phyloP scores from a whole-genome alignment of 2,888 invertebrate species.

The Stenolophus ochropezus region DNA sequence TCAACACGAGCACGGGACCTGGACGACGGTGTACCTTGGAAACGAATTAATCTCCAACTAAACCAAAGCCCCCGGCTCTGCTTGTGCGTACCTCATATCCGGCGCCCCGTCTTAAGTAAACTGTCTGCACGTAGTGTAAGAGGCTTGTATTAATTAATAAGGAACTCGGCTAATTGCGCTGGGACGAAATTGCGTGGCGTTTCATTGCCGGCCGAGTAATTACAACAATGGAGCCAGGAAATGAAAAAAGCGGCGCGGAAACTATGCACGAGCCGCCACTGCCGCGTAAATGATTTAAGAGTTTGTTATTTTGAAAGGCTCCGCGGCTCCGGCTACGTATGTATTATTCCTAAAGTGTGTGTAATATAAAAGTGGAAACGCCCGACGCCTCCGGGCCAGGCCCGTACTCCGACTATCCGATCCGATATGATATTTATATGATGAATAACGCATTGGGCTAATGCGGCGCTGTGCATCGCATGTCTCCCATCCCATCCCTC shows the following conservation, averaged over 20 bases:
- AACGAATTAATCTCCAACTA: background rate
- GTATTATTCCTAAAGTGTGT: constrained; percentile 43
- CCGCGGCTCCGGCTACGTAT: constrained; percentile 25
- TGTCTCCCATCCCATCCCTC: constrained; percentile 58
- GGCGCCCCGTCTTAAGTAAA: constrained; percentile 71
- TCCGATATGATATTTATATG: background rate
- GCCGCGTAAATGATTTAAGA: constrained; percentile 42
- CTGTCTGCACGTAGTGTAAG: constrained; percentile 73
- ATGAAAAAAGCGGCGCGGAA: constrained; percentile 61
- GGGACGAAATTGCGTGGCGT: constrained; percentile 69
- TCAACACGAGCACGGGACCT: background rate
- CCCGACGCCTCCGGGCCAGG: constrained; percentile 4
- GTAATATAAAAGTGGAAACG: constrained; percentile 24
- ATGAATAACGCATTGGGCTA: background rate
- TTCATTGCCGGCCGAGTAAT: constrained; percentile 69
- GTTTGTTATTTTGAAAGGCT: constrained; percentile 45
- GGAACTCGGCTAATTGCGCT: constrained; percentile 73
- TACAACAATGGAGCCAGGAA: constrained; percentile 66
- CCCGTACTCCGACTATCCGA: background rate
- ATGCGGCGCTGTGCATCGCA: constrained; percentile 16
- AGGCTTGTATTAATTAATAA: constrained; percentile 74
- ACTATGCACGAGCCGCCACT: constrained; percentile 35
- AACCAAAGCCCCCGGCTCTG: too few species aligned
- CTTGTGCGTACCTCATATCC: constrained; percentile 68
- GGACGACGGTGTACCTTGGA: background rate